Percentiles rank a stretch among this genome's conserved stretches.
These are phyloP conservation scores for Sialia sialis DNA, from an alignment of 2,113 vertebrate species.

Conservation along the genomic window DNA sequence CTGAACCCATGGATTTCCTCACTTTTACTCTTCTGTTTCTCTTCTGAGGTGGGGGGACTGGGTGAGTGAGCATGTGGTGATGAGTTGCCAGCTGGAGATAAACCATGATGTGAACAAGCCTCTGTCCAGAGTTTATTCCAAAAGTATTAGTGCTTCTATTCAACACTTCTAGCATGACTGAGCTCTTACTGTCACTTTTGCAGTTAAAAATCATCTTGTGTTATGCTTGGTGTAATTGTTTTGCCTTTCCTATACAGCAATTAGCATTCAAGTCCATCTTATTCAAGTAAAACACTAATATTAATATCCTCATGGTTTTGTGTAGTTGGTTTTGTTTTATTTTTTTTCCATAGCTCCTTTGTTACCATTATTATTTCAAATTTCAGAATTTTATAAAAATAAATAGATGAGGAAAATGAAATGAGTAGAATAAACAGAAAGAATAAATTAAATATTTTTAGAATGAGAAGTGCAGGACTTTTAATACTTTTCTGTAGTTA, in stretches of 20 bases:
- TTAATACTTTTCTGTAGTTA: background rate
- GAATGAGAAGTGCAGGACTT: background rate
- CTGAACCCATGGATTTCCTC: background rate
- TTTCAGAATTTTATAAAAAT: background rate
- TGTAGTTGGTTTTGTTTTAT: background rate
- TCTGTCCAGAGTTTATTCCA: background rate
- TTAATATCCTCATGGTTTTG: background rate
- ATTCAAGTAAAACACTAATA: background rate
- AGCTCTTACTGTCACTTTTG: background rate
- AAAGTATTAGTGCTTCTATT: background rate
- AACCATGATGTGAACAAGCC: rapidly evolving
- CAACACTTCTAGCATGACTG: background rate
- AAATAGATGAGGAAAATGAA: background rate
- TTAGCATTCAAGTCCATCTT: background rate
- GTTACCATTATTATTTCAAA: background rate
- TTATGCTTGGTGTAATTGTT: background rate
- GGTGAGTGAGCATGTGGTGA: rapidly evolving
- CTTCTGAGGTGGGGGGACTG: rapidly evolving
- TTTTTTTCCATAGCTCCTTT: background rate
- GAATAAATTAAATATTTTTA: background rate
- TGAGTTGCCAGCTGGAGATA: background rate
- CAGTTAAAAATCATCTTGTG: background rate
- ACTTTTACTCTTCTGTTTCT: background rate
- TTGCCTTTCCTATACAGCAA: background rate
- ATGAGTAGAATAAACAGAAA: background rate